Percentiles rank a stretch among this genome's conserved stretches.
Evolutionary conservation across 2,113 vertebrate species (phyloP).

Genomic region (Dromiciops gliroides): DNA sequence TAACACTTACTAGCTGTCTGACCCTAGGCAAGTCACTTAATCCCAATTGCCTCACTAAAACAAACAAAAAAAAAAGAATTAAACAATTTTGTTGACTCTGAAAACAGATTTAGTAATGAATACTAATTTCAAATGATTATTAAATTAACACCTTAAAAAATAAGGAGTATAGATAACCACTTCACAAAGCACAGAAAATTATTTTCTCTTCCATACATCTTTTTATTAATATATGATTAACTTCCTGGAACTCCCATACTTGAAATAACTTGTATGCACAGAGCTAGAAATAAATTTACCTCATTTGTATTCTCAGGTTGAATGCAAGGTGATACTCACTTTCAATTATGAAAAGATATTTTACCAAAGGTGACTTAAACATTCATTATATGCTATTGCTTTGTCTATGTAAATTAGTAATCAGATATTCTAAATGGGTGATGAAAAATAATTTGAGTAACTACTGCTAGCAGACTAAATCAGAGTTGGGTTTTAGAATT

Average conservation of each 20-base stretch:
- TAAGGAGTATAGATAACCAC: conserved; percentile 51
- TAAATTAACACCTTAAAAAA: conserved; percentile 56
- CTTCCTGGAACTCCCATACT: conserved; percentile 65
- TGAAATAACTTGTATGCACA: conserved; percentile 74
- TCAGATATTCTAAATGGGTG: conserved; percentile 85
- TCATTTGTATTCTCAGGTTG: conserved; percentile 72
- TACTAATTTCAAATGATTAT: conserved; percentile 35
- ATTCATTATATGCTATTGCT: conserved; percentile 81
- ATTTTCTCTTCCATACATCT: conserved; percentile 41
- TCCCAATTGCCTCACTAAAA: too few relatives aligned
- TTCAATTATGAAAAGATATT: conserved; percentile 77
- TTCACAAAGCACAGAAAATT: conserved; percentile 61
- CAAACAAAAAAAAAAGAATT: too few relatives aligned
- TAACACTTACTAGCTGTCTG: too few relatives aligned
- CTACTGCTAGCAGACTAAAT: conserved; percentile 69
- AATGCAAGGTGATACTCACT: conserved; percentile 66
- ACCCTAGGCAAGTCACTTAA: too few relatives aligned
- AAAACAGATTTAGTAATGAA: conserved; percentile 42
- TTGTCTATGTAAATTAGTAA: conserved; percentile 85
- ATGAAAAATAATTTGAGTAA: conserved; percentile 81
- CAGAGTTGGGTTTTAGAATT: conserved; percentile 62
- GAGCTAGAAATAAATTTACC: conserved; percentile 71
- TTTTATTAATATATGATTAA: conserved; percentile 51
- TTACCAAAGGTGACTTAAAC: conserved; percentile 81
- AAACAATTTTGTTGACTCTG: conserved; percentile 48